Conservation (phyloP, 23 tunicate species). For the Diplosoma virens region DNA sequence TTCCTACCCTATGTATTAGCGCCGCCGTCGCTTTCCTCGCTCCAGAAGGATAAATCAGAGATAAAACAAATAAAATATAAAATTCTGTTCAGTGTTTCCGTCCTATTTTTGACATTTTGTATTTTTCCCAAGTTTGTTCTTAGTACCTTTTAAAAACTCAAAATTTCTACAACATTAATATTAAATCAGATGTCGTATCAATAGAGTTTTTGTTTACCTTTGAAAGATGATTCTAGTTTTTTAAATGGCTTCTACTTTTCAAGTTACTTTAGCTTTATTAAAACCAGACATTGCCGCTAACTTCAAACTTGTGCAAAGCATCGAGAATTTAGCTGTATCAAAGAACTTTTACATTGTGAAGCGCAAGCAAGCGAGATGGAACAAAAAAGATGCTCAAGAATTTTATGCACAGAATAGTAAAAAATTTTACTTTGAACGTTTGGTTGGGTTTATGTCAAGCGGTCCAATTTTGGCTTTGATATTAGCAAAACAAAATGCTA, state of each 20-base stretch:
- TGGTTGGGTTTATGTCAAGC: conserved; percentile 65
- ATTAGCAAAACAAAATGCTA: conserved; percentile 63
- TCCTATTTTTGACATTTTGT: too few relatives aligned
- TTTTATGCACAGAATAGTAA: conserved; percentile 64
- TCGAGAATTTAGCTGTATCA: conserved; percentile 25
- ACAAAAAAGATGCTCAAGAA: conserved; percentile 33
- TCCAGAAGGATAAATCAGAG: too few relatives aligned
- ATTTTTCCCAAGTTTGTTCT: too few relatives aligned
- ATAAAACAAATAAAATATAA: too few relatives aligned
- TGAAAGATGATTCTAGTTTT: too few relatives aligned
- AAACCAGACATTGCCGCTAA: conserved; percentile 82
- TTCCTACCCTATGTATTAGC: too few relatives aligned
- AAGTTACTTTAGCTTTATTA: conserved; percentile 68
- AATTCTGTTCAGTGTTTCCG: too few relatives aligned
- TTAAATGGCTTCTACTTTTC: conserved; percentile 29
- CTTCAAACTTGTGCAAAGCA: conserved; percentile 15
- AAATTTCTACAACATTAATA: too few relatives aligned
- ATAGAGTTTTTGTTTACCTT: too few relatives aligned
- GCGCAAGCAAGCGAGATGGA: conserved; percentile 40
- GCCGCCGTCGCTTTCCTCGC: too few relatives aligned
- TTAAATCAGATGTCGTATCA: too few relatives aligned
- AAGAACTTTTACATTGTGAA: conserved; percentile 42
- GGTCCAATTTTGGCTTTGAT: conserved; percentile 73
- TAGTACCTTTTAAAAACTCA: too few relatives aligned
- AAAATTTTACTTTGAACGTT: conserved; percentile 61